Base-by-base conservation (phyloP, 2,113 vertebrate genomes). In the Tachuris rubrigastra region DNA sequence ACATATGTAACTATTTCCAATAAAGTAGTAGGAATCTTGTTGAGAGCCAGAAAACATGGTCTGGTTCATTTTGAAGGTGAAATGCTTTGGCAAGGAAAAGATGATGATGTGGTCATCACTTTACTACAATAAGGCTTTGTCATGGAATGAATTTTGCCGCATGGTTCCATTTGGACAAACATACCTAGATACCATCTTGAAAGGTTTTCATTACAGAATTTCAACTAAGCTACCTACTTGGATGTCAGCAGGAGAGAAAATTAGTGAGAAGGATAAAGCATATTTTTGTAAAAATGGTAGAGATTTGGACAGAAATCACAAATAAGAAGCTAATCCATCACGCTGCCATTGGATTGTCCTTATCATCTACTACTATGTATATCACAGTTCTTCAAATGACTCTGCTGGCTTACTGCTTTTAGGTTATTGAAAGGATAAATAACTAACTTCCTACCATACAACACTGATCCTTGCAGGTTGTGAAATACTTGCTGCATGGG, bases 31-130 rank as follows among this genome's bases (percentile, higher is more conserved):
- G 99, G 99, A 30, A 96, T 99, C 82, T 97, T 99, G 85, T 94
- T 99, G 50, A 97, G 98, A 65, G 99, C 98, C 18, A 98, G 99
- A 60, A 99, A 98, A 92, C 98, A 99, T 5, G 97, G 98, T 21
- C 98, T 99, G 87, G 97, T 99, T 85, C 96, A 97, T 50, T 99
- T 99, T 95, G 98, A 99, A 72, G 99, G 99, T 41, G 99, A 99
- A 97, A 99, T 99, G 99, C 97, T 99, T 81, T 99, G 99, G 99
- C 99, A 99, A 97, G 98, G 99, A 89, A 98, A 98, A 97, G 98
- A 99, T 95, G 98, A 99, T 92, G 93, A 96, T 6, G 97, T 98
- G 30, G 39, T 98, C 81, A 99, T 99, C 80, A 98, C 98, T 63
- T 96, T 99, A 85, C 83, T 98, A 65, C 87, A 97, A 12, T 98